Evolutionary conservation across 1,140 invertebrate genomes (phyloP).

Genomic region (Euwallacea similis): DNA sequence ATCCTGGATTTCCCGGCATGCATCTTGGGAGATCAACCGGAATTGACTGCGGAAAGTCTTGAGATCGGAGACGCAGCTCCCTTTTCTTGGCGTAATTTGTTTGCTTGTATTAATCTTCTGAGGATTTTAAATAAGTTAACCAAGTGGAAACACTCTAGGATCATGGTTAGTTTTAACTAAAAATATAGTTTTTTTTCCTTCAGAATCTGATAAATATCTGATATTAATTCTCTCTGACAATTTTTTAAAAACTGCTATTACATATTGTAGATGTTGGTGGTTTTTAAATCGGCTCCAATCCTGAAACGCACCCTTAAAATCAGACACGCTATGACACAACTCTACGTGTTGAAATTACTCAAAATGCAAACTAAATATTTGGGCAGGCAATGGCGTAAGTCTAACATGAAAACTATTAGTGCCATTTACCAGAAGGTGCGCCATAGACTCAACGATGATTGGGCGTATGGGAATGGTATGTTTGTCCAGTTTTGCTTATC

Average conservation of each 20-base stretch:
- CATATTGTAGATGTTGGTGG: slow-evolving; percentile 84
- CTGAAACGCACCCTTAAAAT: slow-evolving; percentile 95
- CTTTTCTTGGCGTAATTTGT: slow-evolving; percentile 97
- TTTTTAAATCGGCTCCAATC: slow-evolving; percentile 99
- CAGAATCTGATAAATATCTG: not conserved
- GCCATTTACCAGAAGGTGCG: slow-evolving; percentile 98
- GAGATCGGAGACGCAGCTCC: slow-evolving; percentile 85
- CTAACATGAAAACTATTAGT: slow-evolving; percentile 99
- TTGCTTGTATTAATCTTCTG: slow-evolving; percentile 96
- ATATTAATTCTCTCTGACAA: slow-evolving; percentile 3
- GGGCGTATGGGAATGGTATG: slow-evolving; percentile 97
- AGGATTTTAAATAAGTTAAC: slow-evolving; percentile 98
- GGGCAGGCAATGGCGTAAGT: slow-evolving; percentile 97
- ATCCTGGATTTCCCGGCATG: slow-evolving; percentile 95
- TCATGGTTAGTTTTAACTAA: slow-evolving; percentile 72
- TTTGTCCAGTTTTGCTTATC: not conserved
- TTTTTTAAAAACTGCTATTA: not conserved
- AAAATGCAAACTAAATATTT: slow-evolving; percentile 99
- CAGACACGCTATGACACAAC: slow-evolving; percentile 95
- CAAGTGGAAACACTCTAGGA: slow-evolving; percentile 99
- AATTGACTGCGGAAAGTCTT: slow-evolving; percentile 85
- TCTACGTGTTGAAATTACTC: slow-evolving; percentile 95
- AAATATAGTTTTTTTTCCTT: not conserved
- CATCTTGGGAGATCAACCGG: slow-evolving; percentile 94
- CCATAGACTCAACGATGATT: slow-evolving; percentile 96